Evolutionary conservation across 2,797 vertebrate genomes (phyloP).

Genomic region (Loris lydekkerianus): DNA sequence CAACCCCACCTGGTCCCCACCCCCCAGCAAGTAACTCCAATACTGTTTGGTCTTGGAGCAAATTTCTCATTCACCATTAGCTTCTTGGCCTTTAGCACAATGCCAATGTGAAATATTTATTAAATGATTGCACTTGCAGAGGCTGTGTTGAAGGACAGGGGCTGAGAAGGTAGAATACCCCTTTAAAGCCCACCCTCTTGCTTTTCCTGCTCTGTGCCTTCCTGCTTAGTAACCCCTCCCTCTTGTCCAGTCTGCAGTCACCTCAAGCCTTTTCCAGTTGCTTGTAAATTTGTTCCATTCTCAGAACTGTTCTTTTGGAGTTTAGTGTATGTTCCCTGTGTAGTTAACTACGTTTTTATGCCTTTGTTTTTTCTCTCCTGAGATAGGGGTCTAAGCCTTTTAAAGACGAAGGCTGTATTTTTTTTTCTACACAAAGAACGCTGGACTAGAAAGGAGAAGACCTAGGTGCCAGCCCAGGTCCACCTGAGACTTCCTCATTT

Average conservation of each 20-base stretch:
- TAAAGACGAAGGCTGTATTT: conserved; percentile 1
- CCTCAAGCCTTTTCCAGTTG: not conserved
- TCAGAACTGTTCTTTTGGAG: not conserved
- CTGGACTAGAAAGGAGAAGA: not conserved
- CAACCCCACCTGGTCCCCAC: too few species aligned
- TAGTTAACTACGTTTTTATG: not conserved
- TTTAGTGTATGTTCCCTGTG: not conserved
- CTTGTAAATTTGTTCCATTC: not conserved
- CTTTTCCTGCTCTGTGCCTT: not conserved
- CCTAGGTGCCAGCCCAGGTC: not conserved
- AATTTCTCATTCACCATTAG: not conserved
- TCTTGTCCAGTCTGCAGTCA: not conserved
- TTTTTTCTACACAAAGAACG: conserved; percentile 1
- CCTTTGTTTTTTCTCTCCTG: conserved; percentile 16
- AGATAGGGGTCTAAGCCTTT: not conserved
- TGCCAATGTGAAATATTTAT: not conserved
- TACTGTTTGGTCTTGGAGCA: not conserved
- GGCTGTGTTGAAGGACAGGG: not conserved
- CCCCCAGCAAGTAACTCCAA: not conserved
- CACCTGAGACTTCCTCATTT: not conserved
- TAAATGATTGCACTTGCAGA: not conserved
- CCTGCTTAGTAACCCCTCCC: not conserved
- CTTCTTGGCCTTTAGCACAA: not conserved
- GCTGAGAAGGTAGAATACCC: not conserved
- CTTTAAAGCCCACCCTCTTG: not conserved